Percentiles rank a stretch among this genome's conserved stretches.
Conservation (phyloP, 2,797 vertebrate genomes). For the Sebastes nivosus region DNA sequence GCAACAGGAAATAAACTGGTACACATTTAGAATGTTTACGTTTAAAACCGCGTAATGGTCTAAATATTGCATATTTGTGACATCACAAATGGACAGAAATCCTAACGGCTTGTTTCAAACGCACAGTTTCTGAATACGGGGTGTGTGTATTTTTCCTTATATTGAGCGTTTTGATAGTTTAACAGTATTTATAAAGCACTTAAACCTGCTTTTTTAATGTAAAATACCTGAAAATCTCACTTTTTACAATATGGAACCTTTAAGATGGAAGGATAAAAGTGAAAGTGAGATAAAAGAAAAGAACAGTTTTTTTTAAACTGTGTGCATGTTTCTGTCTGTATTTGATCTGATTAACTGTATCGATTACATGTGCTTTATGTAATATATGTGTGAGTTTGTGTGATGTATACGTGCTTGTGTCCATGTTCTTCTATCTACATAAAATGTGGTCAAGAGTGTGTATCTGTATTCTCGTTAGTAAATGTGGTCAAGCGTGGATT, state of each 20-base stretch:
- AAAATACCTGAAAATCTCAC: neutral
- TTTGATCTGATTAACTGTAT: neutral
- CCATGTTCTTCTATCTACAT: constrained; percentile 1
- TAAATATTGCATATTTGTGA: too few species aligned
- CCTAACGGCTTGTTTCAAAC: too few species aligned
- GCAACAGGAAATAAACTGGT: too few species aligned
- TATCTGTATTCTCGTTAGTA: constrained; percentile 62
- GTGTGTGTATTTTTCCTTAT: too few species aligned
- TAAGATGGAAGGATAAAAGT: neutral
- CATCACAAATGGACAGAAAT: too few species aligned
- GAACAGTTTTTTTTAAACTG: neutral
- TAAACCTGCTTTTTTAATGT: neutral
- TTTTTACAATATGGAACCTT: too few species aligned
- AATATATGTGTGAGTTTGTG: neutral
- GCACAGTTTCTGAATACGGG: too few species aligned
- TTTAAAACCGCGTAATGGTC: too few species aligned
- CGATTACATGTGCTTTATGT: neutral
- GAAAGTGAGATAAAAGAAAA: neutral
- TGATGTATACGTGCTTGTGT: neutral
- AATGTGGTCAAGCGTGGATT: constrained; percentile 76
- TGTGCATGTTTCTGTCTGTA: neutral
- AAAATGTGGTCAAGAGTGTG: constrained; percentile 37
- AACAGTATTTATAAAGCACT: too few species aligned
- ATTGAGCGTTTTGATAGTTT: too few species aligned
- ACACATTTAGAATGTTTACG: too few species aligned